Evolutionary conservation across 1,140 invertebrate genomes (phyloP).

Genomic region (Druon quercuslanigerum): DNA sequence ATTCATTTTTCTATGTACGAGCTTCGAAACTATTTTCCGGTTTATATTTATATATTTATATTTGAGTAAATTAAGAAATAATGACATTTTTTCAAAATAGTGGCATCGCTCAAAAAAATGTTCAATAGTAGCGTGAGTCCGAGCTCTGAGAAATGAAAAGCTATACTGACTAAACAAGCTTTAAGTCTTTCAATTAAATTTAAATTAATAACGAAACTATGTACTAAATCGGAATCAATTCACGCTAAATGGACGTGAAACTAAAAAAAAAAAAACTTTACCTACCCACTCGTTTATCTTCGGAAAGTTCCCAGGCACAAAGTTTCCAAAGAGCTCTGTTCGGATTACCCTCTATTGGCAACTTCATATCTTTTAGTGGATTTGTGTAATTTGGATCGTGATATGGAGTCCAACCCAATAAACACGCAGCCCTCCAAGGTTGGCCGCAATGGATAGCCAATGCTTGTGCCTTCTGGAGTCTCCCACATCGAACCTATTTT

Average conservation of each 20-base stretch:
- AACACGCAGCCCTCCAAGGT: conserved; percentile 90
- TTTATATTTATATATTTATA: too few species aligned
- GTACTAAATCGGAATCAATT: not conserved
- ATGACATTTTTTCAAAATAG: too few species aligned
- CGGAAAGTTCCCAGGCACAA: conserved; percentile 85
- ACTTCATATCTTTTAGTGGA: conserved; percentile 71
- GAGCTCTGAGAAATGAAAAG: too few species aligned
- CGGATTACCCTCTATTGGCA: conserved; percentile 88
- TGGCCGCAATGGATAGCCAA: conserved; percentile 90
- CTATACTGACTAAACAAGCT: too few species aligned
- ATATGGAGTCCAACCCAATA: conserved; percentile 92
- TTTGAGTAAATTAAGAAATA: too few species aligned
- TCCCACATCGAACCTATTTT: conserved; percentile 87
- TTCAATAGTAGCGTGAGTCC: too few species aligned
- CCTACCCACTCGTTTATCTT: conserved; percentile 75
- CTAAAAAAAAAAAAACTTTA: conserved; percentile 34
- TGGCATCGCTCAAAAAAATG: too few species aligned
- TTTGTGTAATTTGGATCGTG: conserved; percentile 87
- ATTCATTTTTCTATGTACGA: too few species aligned
- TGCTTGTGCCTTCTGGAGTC: conserved; percentile 88
- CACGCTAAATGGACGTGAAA: not conserved
- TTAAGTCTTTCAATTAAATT: too few species aligned
- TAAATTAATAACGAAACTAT: too few species aligned
- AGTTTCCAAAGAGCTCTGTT: conserved; percentile 94
- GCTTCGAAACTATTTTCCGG: too few species aligned